These are phyloP conservation scores for Trachymyrmex septentrionalis DNA, from an alignment of 1,140 invertebrate genomes.

Conservation along the genomic window DNA sequence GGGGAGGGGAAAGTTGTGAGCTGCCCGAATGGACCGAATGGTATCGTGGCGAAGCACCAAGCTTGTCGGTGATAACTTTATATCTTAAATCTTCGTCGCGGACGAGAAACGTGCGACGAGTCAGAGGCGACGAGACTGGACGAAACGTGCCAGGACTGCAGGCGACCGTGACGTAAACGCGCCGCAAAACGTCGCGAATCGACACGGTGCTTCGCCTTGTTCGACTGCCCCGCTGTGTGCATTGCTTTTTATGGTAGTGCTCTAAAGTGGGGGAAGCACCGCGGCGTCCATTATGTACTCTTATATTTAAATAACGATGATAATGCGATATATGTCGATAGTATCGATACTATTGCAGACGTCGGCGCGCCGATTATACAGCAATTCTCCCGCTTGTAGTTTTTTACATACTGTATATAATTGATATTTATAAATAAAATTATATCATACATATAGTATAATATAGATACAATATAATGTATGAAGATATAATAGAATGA, in stretches of 20 bases:
- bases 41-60: constrained; percentile 19
- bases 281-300: constrained; percentile 33
- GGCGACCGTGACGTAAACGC: constrained; percentile 44
- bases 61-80: background rate
- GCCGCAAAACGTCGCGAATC: too few species aligned
- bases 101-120: background rate
- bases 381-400: background rate
- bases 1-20: background rate
- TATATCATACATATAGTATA: too few species aligned
- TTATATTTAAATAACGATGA: constrained; percentile 12
- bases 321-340: background rate
- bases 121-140: too few species aligned
- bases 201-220: too few species aligned
- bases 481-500: too few species aligned
- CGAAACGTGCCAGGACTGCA: constrained; percentile 21
- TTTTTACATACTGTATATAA: background rate
- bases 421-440: background rate
- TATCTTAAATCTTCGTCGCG: background rate
- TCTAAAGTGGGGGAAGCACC: constrained; percentile 57
- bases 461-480: too few species aligned
- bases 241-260: constrained; percentile 39
- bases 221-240: constrained; percentile 62
- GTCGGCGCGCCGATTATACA: background rate
- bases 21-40: background rate
- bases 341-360: background rate